Evolutionary conservation across 2,888 invertebrate species (phyloP).

Genomic region (Drosophila monieri): DNA sequence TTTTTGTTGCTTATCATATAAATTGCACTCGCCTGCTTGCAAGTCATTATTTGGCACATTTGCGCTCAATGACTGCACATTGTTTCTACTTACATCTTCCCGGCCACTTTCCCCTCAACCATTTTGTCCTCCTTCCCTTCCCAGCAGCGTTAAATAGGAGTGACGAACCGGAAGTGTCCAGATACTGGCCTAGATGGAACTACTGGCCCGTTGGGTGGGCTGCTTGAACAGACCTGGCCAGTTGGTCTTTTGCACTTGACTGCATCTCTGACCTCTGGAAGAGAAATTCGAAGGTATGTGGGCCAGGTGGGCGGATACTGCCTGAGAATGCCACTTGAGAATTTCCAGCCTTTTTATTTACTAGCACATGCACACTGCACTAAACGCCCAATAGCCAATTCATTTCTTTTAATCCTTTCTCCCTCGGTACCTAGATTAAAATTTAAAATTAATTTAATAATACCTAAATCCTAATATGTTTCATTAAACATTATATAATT

Average conservation of each 20-base stretch:
- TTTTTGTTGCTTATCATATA: conserved; percentile 81
- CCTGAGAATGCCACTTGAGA: conserved; percentile 60
- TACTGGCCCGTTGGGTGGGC: conserved; percentile 33
- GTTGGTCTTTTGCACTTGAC: conserved; percentile 75
- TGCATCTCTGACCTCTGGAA: conserved; percentile 56
- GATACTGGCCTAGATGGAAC: conserved; percentile 60
- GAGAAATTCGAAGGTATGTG: neutral
- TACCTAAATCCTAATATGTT: no score
- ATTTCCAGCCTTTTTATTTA: conserved; percentile 24
- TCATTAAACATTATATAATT: no score
- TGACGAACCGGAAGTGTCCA: conserved; percentile 74
- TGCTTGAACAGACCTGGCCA: conserved; percentile 40
- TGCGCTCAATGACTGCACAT: conserved; percentile 79
- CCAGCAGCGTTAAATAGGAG: conserved; percentile 47
- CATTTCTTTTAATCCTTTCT: neutral
- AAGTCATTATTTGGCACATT: conserved; percentile 81
- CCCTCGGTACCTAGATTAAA: neutral
- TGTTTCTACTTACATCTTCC: conserved; percentile 44
- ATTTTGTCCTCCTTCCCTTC: neutral
- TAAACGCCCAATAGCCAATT: conserved; percentile 3
- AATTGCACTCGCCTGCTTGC: conserved; percentile 78
- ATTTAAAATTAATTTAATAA: neutral
- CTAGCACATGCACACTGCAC: neutral
- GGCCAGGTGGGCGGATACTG: conserved; percentile 19
- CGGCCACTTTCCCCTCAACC: conserved; percentile 7